Conservation (phyloP, 1,140 invertebrate species). For the Nasonia longicornis region DNA sequence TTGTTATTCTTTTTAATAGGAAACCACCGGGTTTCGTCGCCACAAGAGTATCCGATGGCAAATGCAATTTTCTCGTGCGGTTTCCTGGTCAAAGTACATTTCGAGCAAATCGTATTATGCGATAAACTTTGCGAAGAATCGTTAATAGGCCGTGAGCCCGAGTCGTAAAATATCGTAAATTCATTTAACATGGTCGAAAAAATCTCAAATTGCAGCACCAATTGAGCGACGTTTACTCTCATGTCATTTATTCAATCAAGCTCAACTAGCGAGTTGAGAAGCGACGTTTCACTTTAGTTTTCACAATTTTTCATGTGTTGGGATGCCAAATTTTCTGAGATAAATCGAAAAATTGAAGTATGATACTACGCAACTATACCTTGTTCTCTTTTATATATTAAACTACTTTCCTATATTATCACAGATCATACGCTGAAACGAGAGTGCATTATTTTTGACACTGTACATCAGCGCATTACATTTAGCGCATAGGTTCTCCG, state of each 20-base stretch:
- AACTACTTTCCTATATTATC: slow-evolving; percentile 45
- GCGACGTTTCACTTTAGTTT: slow-evolving; percentile 2
- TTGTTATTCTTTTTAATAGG: slow-evolving; percentile 1
- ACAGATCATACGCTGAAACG: slow-evolving; percentile 39
- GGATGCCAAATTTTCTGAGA: slow-evolving; percentile 17
- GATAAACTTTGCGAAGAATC: slow-evolving; percentile 63
- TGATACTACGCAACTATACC: background rate
- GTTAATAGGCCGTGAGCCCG: slow-evolving; percentile 63
- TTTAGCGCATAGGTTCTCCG: background rate
- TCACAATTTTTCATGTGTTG: background rate
- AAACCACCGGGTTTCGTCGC: background rate
- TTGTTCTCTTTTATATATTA: slow-evolving; percentile 23
- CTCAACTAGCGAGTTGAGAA: background rate
- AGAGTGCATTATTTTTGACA: slow-evolving; percentile 8
- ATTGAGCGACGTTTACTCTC: background rate
- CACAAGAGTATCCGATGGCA: background rate
- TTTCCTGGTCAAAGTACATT: slow-evolving; percentile 37
- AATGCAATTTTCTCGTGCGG: background rate
- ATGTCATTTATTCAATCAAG: background rate
- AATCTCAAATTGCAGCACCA: slow-evolving; percentile 22
- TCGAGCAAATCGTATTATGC: slow-evolving; percentile 48
- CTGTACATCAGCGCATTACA: slow-evolving; percentile 1
- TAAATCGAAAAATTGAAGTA: background rate
- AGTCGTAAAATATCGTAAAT: slow-evolving; percentile 62
- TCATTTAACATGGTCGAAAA: slow-evolving; percentile 61